Evolutionary conservation across 2,113 vertebrate genomes (phyloP).

Genomic region (Lophotis ruficrista): DNA sequence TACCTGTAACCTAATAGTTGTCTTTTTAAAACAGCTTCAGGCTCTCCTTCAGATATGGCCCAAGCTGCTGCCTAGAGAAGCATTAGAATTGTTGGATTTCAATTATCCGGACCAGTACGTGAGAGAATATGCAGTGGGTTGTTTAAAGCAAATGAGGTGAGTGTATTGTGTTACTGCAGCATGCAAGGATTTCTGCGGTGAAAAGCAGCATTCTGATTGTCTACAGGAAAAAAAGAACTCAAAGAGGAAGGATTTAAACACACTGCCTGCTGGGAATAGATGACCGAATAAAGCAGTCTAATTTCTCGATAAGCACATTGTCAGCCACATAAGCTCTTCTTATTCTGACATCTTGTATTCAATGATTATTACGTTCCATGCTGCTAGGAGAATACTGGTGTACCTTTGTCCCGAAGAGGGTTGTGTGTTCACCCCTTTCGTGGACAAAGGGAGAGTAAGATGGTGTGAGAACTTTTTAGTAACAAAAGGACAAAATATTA

Average conservation of each 20-base stretch:
- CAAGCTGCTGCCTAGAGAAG: constrained; percentile 91
- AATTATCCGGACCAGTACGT: constrained; percentile 99
- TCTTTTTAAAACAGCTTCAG: constrained; percentile 84
- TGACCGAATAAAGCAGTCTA: background rate
- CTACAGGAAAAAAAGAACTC: background rate
- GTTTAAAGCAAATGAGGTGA: constrained; percentile 93
- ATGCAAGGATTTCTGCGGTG: background rate
- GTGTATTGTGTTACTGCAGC: background rate
- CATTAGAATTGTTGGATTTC: constrained; percentile 94
- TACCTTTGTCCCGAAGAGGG: background rate
- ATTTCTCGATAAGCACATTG: background rate
- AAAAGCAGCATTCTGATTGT: background rate
- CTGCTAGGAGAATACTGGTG: background rate
- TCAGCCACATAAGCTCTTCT: background rate
- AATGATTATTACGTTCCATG: background rate
- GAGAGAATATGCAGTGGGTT: constrained; percentile 91
- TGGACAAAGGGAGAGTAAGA: background rate
- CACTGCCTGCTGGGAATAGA: background rate
- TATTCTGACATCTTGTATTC: background rate
- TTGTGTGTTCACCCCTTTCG: background rate
- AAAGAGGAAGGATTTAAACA: background rate
- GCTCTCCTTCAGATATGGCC: constrained; percentile 97
- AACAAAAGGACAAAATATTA: background rate
- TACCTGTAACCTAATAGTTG: background rate
- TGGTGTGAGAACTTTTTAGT: background rate